These are phyloP conservation scores for Thera britannica DNA, from an alignment of 2,888 invertebrate genomes.

Conservation along the genomic window DNA sequence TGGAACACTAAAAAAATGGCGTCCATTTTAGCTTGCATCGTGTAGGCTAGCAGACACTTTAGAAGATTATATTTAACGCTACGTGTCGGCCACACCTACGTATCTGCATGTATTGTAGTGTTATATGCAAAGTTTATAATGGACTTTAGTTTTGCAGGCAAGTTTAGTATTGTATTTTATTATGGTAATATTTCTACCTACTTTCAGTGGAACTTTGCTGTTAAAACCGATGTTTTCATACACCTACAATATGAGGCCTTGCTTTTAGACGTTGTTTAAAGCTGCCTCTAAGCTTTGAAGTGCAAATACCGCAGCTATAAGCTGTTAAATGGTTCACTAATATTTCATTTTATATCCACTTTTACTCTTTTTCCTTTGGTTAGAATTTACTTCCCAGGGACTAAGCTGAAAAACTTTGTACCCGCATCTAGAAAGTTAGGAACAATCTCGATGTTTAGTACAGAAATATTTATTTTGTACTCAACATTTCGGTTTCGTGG, in stretches of 20 bases:
- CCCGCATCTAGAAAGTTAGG: too few relatives aligned
- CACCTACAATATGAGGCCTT: constrained; percentile 11
- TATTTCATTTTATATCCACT: neutral
- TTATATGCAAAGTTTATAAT: constrained; percentile 41
- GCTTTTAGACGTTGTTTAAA: constrained; percentile 20
- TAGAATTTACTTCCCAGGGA: too few relatives aligned
- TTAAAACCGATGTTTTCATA: constrained; percentile 32
- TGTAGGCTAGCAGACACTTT: constrained; percentile 35
- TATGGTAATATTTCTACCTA: constrained; percentile 34
- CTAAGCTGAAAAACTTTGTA: too few relatives aligned
- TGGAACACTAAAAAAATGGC: constrained; percentile 23
- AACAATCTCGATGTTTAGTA: too few relatives aligned
- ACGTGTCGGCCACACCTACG: constrained; percentile 34
- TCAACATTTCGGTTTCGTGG: too few relatives aligned
- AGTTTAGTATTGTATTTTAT: constrained; percentile 37
- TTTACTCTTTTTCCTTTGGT: neutral
- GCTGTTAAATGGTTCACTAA: neutral
- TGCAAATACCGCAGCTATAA: neutral
- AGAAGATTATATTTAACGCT: constrained; percentile 43
- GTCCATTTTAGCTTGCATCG: constrained; percentile 29
- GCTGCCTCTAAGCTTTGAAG: constrained; percentile 7
- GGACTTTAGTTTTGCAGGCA: constrained; percentile 35
- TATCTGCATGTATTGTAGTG: constrained; percentile 30
- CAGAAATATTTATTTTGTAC: too few relatives aligned
- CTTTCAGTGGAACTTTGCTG: constrained; percentile 27